phyloP scores from a whole-genome alignment of 92 coral and sea anemone genomes.

The Ricordea florida region DNA sequence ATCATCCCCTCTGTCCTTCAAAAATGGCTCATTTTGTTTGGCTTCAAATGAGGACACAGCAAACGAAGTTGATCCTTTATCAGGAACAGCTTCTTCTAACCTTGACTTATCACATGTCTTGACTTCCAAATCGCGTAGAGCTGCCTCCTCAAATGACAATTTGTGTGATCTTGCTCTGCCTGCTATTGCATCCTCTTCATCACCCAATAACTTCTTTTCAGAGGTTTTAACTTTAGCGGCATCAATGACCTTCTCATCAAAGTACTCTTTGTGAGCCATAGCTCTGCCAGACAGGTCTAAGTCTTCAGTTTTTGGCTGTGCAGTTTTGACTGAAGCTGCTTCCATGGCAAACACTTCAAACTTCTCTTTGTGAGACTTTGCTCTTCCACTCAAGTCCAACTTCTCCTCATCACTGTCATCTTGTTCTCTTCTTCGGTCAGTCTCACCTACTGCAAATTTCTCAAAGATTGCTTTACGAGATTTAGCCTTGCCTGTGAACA shows the following conservation, averaged over 20 bases:
- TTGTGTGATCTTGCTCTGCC: conserved; percentile 58
- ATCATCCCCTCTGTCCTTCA: conserved; percentile 16
- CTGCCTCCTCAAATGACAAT: conserved; percentile 59
- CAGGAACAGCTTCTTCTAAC: conserved; percentile 47
- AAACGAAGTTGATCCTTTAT: conserved; percentile 37
- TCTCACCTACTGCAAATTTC: conserved; percentile 57
- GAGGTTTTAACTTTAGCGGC: conserved; percentile 53
- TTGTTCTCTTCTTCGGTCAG: conserved; percentile 25
- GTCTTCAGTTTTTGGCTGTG: conserved; percentile 35
- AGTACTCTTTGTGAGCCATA: conserved; percentile 54
- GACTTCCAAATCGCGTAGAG: conserved; percentile 50
- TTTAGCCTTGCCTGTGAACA: conserved; percentile 69
- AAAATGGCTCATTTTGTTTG: conserved; percentile 33
- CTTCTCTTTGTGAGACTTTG: conserved; percentile 67
- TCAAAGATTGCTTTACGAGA: conserved; percentile 78
- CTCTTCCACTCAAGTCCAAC: conserved; percentile 63
- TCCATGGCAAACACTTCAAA: conserved; percentile 76
- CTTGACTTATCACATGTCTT: conserved; percentile 39
- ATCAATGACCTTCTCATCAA: conserved; percentile 71
- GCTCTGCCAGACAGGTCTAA: conserved; percentile 59
- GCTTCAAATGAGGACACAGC: conserved; percentile 53
- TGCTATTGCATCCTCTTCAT: conserved; percentile 37
- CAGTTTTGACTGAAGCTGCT: conserved; percentile 63
- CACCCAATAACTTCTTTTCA: conserved; percentile 25
- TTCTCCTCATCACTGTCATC: conserved; percentile 58